Percentiles rank a stretch among this genome's conserved stretches.
phyloP scores from a whole-genome alignment of 2,113 vertebrate species.

The Panthera tigris region DNA sequence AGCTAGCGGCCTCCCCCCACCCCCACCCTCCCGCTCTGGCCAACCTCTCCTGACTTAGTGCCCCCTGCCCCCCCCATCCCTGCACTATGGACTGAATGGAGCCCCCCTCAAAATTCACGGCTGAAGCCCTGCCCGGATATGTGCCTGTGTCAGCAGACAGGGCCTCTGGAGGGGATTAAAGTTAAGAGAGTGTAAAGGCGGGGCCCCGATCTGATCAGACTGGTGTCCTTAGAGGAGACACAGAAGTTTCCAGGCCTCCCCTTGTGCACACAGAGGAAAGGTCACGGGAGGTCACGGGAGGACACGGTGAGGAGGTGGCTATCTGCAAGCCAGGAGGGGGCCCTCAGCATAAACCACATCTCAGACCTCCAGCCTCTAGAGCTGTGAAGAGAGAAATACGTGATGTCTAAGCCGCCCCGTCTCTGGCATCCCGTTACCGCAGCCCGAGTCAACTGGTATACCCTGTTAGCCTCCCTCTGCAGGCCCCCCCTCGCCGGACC shows the following conservation, averaged over 20 bases:
- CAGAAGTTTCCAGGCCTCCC: background rate
- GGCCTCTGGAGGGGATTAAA: background rate
- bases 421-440: rapidly evolving
- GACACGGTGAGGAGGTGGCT: background rate
- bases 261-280: background rate
- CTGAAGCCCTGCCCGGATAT: background rate
- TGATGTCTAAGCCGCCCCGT: background rate
- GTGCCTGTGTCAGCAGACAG: background rate
- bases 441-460: rapidly evolving
- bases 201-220: background rate
- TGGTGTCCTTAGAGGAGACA: background rate
- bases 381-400: background rate
- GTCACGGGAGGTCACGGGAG: background rate
- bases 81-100: background rate
- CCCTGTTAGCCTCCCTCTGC: background rate
- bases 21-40: background rate
- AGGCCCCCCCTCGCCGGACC: background rate
- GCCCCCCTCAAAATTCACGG: background rate
- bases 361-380: background rate
- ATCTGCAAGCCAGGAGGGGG: background rate
- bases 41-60: too few species aligned
- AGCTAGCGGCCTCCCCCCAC: too few species aligned
- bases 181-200: background rate
- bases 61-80: background rate
- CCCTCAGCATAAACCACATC: background rate